Base-by-base conservation (phyloP, 2,797 vertebrate genomes). In the Diplodus sargus region DNA sequence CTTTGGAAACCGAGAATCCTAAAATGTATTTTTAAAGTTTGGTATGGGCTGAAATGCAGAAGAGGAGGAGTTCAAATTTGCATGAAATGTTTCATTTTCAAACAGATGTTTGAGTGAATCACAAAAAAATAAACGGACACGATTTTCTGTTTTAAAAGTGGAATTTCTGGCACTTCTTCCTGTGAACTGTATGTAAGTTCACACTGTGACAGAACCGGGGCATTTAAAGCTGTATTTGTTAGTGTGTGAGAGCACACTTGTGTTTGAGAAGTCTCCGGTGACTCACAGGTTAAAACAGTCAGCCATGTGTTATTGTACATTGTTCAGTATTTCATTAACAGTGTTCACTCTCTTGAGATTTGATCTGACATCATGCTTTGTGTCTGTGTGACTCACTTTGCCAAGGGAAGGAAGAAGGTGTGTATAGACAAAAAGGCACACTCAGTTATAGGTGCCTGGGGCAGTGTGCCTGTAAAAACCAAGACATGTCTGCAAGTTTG, bases 1-100 rank as follows among this genome's bases (percentile, higher is more conserved):
- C 45, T 82, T 77, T 87, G 81, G 94, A 95, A 96, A 96, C 92
- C 74, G 93, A 95, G 86, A 95, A 93, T 91, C 73, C 79, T 72
- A 60, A 84, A 86, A 79, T 87, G 63, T 94, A 93, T 95, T 94
- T 95, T 92, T 90, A 88, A 87, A 84, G 80, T 70, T 85, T 75
- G 83, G 77, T 86, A 81, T 39, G 77, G n/a, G 70, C 53, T 74
- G 72, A 93, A 92, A 92, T 91, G 84, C 89, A 91, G 91, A 93
- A 92, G 74, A 78, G 85, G 70, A 76, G 79, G 54, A 58, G 54
- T 58, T 84, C 34, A 0, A 78, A 90, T 95, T 94, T 93, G 92
- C 92, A 92, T 94, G 70, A 85, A 64, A 77, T 83, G 84, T 90
- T 86, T 66, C 58, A 76, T 84, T 79, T 89, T 82, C 74, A 74